Evolutionary conservation across 2,888 invertebrate genomes (phyloP), one percentile per base, ranked within the genome.

Genomic region (Watsonalla binaria): DNA sequence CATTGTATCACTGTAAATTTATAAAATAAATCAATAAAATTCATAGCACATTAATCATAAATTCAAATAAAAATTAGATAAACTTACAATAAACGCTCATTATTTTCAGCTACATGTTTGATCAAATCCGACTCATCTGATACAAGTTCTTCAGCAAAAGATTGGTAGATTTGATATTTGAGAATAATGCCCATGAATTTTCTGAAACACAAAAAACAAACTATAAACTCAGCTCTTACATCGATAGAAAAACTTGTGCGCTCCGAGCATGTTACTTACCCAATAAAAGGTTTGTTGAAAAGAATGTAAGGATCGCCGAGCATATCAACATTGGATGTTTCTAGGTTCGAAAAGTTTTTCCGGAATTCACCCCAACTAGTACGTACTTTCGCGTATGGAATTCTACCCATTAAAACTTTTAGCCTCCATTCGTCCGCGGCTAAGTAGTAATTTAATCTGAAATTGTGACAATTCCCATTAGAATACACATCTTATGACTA

Each of bases 341-440:
- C 84, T 24, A 92, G 75, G 54, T 86, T 72, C 33, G 89, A 85
- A 61, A 92, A 87, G 64, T 86, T 84, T 70, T 74, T 80, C 54
- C 90, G 86, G 72, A 91, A 88, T 55, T 90, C 84, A 51, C 84
- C 82, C 92, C 92, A 92, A 80, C 92, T 92, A 37, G 59, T 76
- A 7, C 74, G 77, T 53, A 80, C 76, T 63, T 84, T 76, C 11
- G 82, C 59, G 46, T 80, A 73, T 35, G 84, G 78, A 59, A 82
- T 81, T 60, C 76, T 73, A 52, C 85, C 86, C 74, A 70, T 82
- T 54, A 92, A 68, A 52, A 87, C 78, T 65, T 90, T 84, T 46
- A 92, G 68, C 55, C 93, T 82, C 92, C 92, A 93, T 68, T 88
- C 87, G 58, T 93, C 93, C 9, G 87, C 92, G 37, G 92, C 86